A percentile compares a stretch with the other conserved stretches of the same genome.
These are phyloP conservation scores for Indri indri DNA, from an alignment of 2,113 vertebrate species.

Conservation along the genomic window DNA sequence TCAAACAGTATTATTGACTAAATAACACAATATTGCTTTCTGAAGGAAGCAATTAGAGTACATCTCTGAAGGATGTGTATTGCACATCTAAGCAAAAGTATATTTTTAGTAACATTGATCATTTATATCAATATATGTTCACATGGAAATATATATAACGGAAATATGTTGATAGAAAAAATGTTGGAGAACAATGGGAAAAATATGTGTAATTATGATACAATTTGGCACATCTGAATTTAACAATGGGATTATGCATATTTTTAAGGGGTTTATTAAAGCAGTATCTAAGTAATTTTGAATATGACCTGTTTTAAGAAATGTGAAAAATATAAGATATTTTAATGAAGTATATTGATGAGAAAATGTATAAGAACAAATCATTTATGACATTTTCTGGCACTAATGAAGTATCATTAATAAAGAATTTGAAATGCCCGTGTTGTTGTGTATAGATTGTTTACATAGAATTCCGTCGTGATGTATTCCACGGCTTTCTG, in stretches of 20 bases:
- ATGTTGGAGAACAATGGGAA: not conserved
- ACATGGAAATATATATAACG: not conserved
- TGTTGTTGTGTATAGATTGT: slow-evolving; percentile 67
- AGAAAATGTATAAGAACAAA: slow-evolving; percentile 51
- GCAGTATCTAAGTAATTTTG: not conserved
- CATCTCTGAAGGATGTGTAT: not conserved
- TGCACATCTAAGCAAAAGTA: not conserved
- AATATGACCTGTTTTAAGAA: slow-evolving; percentile 19
- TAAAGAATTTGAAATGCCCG: slow-evolving; percentile 70
- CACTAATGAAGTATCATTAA: slow-evolving; percentile 68
- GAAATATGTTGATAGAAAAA: not conserved
- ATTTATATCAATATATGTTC: not conserved
- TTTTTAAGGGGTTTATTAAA: not conserved
- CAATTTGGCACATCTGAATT: not conserved
- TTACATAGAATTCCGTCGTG: slow-evolving; percentile 70
- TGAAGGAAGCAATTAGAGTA: not conserved
- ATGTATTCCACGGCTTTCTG: slow-evolving; percentile 63
- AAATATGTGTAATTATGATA: not conserved
- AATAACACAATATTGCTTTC: not conserved
- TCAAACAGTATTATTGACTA: not conserved
- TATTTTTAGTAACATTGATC: not conserved
- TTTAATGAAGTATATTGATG: slow-evolving; percentile 62
- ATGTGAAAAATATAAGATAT: slow-evolving; percentile 53
- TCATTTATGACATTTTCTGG: slow-evolving; percentile 61
- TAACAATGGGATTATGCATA: not conserved